A percentile compares a stretch with the other conserved stretches of the same genome.
Evolutionary conservation across 1,140 invertebrate genomes (phyloP).

Genomic region (Formica exsecta): DNA sequence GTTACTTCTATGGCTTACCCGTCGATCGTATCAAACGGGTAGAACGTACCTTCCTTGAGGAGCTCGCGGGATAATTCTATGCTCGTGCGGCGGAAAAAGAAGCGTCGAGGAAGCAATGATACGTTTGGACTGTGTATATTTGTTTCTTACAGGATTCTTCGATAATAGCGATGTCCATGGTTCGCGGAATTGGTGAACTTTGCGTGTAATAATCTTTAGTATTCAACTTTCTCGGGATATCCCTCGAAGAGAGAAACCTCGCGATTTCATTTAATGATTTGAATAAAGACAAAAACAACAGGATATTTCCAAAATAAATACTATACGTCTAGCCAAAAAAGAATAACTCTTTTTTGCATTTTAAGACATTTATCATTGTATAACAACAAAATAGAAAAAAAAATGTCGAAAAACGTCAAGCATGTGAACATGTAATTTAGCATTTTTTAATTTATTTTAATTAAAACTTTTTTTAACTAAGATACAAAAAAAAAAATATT

Average conservation of each 20-base stretch:
- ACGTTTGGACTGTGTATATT: conserved; percentile 44
- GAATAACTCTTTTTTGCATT: not conserved
- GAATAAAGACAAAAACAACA: not conserved
- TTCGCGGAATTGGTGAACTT: conserved; percentile 31
- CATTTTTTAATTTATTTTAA: conserved; percentile 3
- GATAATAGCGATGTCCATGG: conserved; percentile 33
- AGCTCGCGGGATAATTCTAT: conserved; percentile 48
- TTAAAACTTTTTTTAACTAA: not conserved
- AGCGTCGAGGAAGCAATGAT: conserved; percentile 49
- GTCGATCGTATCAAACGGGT: conserved; percentile 34
- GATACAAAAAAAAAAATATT: not conserved
- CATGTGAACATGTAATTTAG: not conserved
- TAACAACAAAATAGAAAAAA: not conserved
- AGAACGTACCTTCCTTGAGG: conserved; percentile 22
- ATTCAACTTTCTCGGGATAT: conserved; percentile 16
- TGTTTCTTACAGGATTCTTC: conserved; percentile 37
- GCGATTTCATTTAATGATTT: not conserved
- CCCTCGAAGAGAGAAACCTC: not conserved
- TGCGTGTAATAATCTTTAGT: conserved; percentile 33
- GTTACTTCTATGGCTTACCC: conserved; percentile 28
- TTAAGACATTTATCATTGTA: not conserved
- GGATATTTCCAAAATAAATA: not conserved
- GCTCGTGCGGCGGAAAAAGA: conserved; percentile 5
- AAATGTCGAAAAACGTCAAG: not conserved
- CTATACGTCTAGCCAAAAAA: not conserved